Base-by-base conservation (phyloP, 2,888 invertebrate genomes). In the Camponotus fellah region DNA sequence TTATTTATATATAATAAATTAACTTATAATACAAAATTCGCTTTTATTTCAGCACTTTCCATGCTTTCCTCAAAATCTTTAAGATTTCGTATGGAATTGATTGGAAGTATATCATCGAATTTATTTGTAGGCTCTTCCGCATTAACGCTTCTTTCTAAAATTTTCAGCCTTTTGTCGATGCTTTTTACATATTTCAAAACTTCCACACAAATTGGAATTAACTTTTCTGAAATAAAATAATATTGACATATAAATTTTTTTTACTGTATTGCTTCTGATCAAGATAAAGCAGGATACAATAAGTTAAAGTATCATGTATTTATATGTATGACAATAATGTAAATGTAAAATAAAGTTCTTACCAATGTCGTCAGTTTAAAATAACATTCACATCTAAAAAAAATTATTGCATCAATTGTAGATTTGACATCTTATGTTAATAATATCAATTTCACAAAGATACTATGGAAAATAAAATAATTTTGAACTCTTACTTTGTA, bases 21-120 rank as follows among this genome's bases (percentile, higher is more conserved):
- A 56, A 37, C 71, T 56, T 56, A 71, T 21, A 37, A 71, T 56
- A 71, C 37, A 37, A 71, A 71, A 21, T 56, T 71, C 2, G 14
- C 2, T 68, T 3, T 49, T 49, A 17, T 49, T 68, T 68, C 49
- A 49, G 10, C 14, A 43, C 0, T 68, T 68, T 68, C 10, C 32
- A 49, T 4, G 9, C 5, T 32, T 68, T 68, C 49, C 32, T 71
- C 71, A 21, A 71, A 53, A 0, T 4, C 37, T 21, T 37, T 56
- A 21, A 49, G 49, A 3, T 56, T 14, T 6, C 56, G 8, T 37
- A 71, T 56, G 3, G 56, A 71, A 56, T 71, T 71, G 2, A 71
- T 71, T 2, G 71, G 56, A 71, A 71, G 37, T 56, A 37, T 56
- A 0, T 37, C 37, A 37, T 71, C 71, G 14, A 71, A 71, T 37